These are phyloP conservation scores for Saccostrea cuccullata DNA, from an alignment of 1,140 invertebrate genomes.

Conservation along the genomic window DNA sequence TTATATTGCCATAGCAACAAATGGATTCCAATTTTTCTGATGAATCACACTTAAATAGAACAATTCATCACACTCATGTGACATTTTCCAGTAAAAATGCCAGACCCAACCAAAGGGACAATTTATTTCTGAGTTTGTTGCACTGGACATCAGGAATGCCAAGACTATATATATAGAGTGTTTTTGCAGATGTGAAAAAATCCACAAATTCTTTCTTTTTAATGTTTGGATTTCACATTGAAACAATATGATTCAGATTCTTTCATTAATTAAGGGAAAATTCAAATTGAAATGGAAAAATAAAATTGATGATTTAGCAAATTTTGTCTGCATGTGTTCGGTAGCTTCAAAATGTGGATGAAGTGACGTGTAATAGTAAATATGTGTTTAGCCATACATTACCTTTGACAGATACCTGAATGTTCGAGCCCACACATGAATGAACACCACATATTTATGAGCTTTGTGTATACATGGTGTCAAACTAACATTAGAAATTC, in stretches of 20 bases:
- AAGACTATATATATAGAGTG: no score
- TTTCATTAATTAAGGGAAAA: neutral
- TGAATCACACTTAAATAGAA: conserved; percentile 21
- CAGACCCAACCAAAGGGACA: conserved; percentile 17
- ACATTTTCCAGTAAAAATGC: conserved; percentile 31
- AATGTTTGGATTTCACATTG: no score
- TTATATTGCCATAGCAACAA: conserved; percentile 25
- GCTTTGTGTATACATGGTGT: neutral
- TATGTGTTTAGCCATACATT: neutral
- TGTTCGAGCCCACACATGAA: conserved; percentile 20
- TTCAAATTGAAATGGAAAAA: neutral
- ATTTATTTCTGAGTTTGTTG: neutral
- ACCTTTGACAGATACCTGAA: conserved; percentile 5
- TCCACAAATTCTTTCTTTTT: no score
- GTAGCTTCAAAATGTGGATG: neutral
- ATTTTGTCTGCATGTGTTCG: neutral
- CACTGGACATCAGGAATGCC: no score
- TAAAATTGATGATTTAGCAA: neutral
- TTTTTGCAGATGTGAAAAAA: no score
- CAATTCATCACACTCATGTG: conserved; percentile 27
- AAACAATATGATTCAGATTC: no score
- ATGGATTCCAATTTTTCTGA: conserved; percentile 34
- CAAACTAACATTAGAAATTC: conserved; percentile 9
- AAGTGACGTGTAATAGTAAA: neutral
- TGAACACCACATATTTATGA: conserved; percentile 29